Conservation (phyloP, 2,113 vertebrate genomes). For the Bufo bufo region DNA sequence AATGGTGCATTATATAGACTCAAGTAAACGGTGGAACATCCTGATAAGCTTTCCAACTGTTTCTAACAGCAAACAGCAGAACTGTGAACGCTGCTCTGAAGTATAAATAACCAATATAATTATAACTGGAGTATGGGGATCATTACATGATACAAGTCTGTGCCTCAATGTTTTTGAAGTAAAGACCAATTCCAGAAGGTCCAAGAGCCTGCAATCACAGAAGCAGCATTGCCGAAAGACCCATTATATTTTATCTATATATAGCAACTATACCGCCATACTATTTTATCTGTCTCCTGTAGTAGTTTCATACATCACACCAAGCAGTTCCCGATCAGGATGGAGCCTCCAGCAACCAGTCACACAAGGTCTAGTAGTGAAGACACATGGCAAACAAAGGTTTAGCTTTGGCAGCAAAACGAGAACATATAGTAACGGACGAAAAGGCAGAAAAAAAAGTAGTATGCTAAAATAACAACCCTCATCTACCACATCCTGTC, state of each 20-base stretch:
- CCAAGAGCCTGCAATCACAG: background rate
- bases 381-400: background rate
- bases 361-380: background rate
- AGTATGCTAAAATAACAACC: background rate
- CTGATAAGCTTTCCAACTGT: too few relatives aligned
- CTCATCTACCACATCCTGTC: slow-evolving; percentile 23
- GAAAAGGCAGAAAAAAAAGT: background rate
- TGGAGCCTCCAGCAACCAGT: background rate
- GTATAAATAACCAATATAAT: background rate
- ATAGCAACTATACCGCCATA: too few relatives aligned
- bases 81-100: background rate
- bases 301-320: background rate
- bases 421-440: background rate
- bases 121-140: background rate
- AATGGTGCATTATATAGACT: too few relatives aligned
- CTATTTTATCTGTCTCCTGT: background rate
- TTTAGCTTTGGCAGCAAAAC: background rate
- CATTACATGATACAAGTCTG: background rate
- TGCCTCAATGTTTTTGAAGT: background rate
- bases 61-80: too few relatives aligned
- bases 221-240: background rate
- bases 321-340: background rate
- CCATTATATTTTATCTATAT: background rate
- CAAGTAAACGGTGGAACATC: too few relatives aligned
- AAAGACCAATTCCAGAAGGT: background rate